Evolutionary conservation across 2,113 vertebrate genomes (phyloP).

Genomic region (Poecilia latipinna): DNA sequence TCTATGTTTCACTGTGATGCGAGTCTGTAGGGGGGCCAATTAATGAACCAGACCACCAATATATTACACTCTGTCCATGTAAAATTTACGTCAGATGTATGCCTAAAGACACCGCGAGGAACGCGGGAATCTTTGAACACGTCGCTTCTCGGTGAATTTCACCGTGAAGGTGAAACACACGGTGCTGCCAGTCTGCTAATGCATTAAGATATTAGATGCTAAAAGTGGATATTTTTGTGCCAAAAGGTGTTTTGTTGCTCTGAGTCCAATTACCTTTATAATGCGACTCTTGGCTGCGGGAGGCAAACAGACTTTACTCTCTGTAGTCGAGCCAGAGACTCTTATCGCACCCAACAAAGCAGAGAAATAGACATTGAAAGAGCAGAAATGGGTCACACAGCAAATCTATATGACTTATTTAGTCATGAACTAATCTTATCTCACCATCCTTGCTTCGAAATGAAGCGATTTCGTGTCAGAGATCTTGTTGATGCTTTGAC

Average conservation of each 20-base stretch:
- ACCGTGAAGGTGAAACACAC: conserved; percentile 21
- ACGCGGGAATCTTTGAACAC: conserved; percentile 53
- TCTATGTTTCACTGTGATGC: conserved; percentile 60
- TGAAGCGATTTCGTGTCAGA: neutral
- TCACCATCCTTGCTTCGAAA: neutral
- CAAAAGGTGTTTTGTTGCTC: conserved; percentile 43
- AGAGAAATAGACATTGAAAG: neutral
- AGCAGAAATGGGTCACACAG: neutral
- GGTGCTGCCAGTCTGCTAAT: conserved; percentile 27
- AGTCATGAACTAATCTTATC: neutral
- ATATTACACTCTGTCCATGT: conserved; percentile 41
- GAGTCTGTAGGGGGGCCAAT: conserved; percentile 38
- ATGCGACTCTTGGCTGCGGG: conserved; percentile 9
- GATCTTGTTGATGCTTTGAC: neutral
- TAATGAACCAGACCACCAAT: conserved; percentile 60
- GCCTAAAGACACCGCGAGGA: conserved; percentile 48
- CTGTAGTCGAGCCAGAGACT: neutral
- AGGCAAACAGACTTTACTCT: conserved; percentile 13
- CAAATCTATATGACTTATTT: neutral
- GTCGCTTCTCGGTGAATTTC: conserved; percentile 33
- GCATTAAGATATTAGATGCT: conserved; percentile 58
- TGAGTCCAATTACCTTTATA: conserved; percentile 47
- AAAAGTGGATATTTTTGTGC: conserved; percentile 43
- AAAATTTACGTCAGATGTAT: conserved; percentile 44
- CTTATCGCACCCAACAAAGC: neutral